phyloP scores from a whole-genome alignment of 2,797 vertebrate genomes.

The Enteromius mattozi region DNA sequence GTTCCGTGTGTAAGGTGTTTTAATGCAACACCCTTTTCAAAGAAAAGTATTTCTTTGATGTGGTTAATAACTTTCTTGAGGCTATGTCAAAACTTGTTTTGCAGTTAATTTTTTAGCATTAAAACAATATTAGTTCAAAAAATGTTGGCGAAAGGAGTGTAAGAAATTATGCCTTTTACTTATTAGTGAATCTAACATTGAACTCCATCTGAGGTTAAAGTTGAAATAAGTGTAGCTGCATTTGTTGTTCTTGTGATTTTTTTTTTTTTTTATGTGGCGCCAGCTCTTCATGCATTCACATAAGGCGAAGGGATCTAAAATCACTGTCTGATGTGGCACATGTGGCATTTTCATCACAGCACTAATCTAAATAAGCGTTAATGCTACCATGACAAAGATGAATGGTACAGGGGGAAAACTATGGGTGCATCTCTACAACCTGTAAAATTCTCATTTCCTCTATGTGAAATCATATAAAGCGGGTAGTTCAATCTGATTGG shows the following conservation, averaged over 20 bases:
- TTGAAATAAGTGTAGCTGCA: background rate
- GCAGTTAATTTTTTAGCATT: background rate
- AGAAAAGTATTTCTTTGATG: background rate
- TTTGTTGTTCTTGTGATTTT: background rate
- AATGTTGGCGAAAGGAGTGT: background rate
- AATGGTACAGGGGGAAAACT: slow-evolving; percentile 55
- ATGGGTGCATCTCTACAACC: background rate
- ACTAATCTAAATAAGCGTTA: slow-evolving; percentile 68
- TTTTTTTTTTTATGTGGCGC: background rate
- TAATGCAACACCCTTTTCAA: background rate
- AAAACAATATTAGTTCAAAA: background rate
- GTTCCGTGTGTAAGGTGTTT: background rate
- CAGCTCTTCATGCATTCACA: slow-evolving; percentile 3
- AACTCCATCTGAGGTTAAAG: background rate
- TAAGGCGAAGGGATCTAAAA: background rate
- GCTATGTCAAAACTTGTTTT: slow-evolving; percentile 4
- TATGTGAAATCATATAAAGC: slow-evolving; percentile 6
- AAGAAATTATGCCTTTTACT: background rate
- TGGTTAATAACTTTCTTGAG: background rate
- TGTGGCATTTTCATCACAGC: slow-evolving; percentile 77
- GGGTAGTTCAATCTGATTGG: background rate
- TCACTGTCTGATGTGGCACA: slow-evolving; percentile 71
- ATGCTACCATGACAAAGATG: slow-evolving; percentile 70
- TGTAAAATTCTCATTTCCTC: background rate
- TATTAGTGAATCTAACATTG: background rate